These are phyloP conservation scores for Scaptomyza polygonia DNA, from an alignment of 2,888 invertebrate genomes.

Conservation along the genomic window DNA sequence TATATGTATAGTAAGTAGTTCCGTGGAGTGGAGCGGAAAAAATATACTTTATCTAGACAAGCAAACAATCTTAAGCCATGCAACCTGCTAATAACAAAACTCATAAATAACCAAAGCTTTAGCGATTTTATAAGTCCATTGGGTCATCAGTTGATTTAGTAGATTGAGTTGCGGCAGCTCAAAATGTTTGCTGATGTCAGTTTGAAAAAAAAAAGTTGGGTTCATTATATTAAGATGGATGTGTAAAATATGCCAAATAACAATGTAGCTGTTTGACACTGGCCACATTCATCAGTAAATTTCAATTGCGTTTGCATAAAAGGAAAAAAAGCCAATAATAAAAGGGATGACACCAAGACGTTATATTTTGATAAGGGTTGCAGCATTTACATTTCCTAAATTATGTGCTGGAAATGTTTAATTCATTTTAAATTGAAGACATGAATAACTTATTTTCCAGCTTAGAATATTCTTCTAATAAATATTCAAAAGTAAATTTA, in stretches of 20 bases:
- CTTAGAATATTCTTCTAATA: neutral
- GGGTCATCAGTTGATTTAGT: slow-evolving; percentile 33
- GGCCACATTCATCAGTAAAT: slow-evolving; percentile 34
- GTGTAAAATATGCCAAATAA: slow-evolving; percentile 21
- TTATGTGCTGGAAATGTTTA: neutral
- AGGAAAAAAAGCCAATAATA: neutral
- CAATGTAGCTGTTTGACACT: slow-evolving; percentile 19
- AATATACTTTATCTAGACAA: slow-evolving; percentile 7
- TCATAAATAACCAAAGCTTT: slow-evolving; percentile 39
- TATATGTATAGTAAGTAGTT: slow-evolving; percentile 25
- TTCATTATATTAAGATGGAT: neutral
- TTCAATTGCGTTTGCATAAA: slow-evolving; percentile 12
- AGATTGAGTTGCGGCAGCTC: slow-evolving; percentile 1
- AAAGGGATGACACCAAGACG: slow-evolving; percentile 22
- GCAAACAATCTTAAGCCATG: slow-evolving; percentile 13
- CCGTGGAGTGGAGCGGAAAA: slow-evolving; percentile 30
- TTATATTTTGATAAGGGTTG: slow-evolving; percentile 12
- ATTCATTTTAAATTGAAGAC: neutral
- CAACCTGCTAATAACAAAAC: slow-evolving; percentile 23
- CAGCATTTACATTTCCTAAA: neutral
- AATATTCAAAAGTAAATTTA: neutral
- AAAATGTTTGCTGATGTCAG: slow-evolving; percentile 13
- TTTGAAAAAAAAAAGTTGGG: no score
- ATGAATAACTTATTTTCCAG: no score
- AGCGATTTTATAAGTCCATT: slow-evolving; percentile 16